Evolutionary conservation across 2,797 vertebrate genomes (phyloP).

Genomic region (Tragelaphus eurycerus): DNA sequence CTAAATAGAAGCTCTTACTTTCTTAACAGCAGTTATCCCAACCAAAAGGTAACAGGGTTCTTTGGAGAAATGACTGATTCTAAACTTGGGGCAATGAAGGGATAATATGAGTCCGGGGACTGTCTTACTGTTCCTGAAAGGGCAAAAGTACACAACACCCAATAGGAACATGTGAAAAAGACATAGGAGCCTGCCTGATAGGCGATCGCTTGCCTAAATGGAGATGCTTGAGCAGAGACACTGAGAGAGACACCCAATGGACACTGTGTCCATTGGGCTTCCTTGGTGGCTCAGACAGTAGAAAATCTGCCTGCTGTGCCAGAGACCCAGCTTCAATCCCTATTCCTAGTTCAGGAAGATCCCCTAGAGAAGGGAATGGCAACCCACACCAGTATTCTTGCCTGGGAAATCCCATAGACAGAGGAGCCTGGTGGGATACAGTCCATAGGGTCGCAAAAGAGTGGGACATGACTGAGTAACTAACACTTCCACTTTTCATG

Average conservation of each 20-base stretch:
- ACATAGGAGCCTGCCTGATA: neutral
- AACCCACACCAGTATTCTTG: neutral
- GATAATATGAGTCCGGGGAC: neutral
- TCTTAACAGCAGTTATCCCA: neutral
- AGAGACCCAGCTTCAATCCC: neutral
- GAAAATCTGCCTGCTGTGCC: neutral
- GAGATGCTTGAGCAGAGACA: accelerated
- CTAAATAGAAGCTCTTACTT: neutral
- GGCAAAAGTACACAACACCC: neutral
- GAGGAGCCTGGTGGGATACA: neutral
- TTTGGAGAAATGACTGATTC: neutral
- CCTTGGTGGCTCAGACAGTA: neutral
- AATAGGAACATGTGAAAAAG: neutral
- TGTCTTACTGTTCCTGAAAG: neutral
- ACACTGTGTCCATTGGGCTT: neutral
- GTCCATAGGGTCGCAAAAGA: neutral
- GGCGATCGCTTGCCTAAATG: accelerated
- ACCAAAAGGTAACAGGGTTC: neutral
- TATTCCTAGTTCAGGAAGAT: neutral
- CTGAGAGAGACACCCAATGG: neutral
- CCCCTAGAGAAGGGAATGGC: neutral
- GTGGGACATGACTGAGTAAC: neutral
- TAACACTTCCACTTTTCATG: neutral
- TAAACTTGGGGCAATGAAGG: neutral
- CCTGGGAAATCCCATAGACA: neutral